Base-by-base conservation (phyloP, 2,888 invertebrate species). In the Caenorhabditis panamensis region DNA sequence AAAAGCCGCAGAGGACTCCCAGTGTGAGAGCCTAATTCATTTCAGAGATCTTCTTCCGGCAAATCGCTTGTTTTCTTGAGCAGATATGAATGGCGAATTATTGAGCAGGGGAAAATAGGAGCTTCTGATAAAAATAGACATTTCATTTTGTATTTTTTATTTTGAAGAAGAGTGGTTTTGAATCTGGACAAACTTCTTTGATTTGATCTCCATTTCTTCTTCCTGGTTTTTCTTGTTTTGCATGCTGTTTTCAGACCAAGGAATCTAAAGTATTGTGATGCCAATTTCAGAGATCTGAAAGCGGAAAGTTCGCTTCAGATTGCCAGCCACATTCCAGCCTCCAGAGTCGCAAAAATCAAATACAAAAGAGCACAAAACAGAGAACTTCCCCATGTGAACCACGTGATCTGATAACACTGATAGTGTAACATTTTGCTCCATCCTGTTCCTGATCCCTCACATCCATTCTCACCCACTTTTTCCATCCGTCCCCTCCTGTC, bases 21-120 rank as follows among this genome's bases (percentile, higher is more conserved):
- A 13, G 49, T 44, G 44, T 44, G 44, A 28, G 26, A 53, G 53
- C 26, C 26, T 41, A 36, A 36, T 36, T 41, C 41, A 3, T 41
- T 37, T 66, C 64, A 54, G 64, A 66, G 64, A 66, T 66, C 64
- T 24, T n/a, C 54, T 26, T 62, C 47, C 22, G 9, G 26, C 24
- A 22, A 53, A 36, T 36, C 16, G 16, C 41, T 41, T 41, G 41
- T 41, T 41, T 41, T 41, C 41, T 41, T 41, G 41, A 5, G 13
- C 2, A 41, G 13, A 9, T 41, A 16, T 41, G 41, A 41, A 13
- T 5, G 3, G 41, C 3, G 13, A 41, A 41, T 41, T 9, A 41
- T 41, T 13, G 5, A 41, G 5, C 9, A 11, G 16, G 41, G 16
- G 16, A 41, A 16, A 41, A 16, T 13, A 41, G 11, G 36, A 36